Evolutionary conservation across 2,888 invertebrate species (phyloP), one percentile per base, ranked within the genome.

Genomic region (Drosophila rellima): DNA sequence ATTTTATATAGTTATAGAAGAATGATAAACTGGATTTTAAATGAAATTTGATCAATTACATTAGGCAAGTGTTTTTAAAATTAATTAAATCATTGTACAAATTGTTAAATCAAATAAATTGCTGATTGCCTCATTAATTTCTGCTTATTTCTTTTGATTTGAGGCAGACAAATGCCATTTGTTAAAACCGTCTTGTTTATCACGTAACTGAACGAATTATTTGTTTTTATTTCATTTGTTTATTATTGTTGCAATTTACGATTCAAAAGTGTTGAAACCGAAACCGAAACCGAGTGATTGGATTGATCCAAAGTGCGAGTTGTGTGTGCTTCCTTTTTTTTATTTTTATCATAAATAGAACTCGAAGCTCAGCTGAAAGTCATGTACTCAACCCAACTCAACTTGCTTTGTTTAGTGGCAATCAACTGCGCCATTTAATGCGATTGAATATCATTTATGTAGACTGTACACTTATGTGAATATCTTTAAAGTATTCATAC

Each of bases 361-460:
- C 10, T 17, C 8, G 7, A 18, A 29, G 13, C 40, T 50, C 42
- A n/a, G 10, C 29, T 11, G 17, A 26, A 29, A 52, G 29, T 52
- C 51, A 26, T 39, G 23, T 52, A 13, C 37, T 18, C 20, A 15
- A 13, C 37, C n/a, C 20, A 15, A 11, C 35, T n/a, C 50, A 11
- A 37, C 31, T 35, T 47, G 63, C 74, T 83, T 82, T 82, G 87
- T 86, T 80, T 60, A 62, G 39, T 37, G 35, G 17, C 35, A 45
- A 52, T 64, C 44, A 73, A 77, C 74, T 87, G 69, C 88, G 88
- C 65, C 78, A 54, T 80, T 69, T 52, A 17, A 42, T 42, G 44
- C 10, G 33, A 61, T 44, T 35, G 17, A 26, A 82, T 71, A 67
- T 39, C 59, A 52, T 37, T 47, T 55, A 31, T 60, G 44, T 51